Evolutionary conservation across 2,113 vertebrate genomes (phyloP), one percentile per base, ranked within the genome.

Genomic region (Perccottus glenii): DNA sequence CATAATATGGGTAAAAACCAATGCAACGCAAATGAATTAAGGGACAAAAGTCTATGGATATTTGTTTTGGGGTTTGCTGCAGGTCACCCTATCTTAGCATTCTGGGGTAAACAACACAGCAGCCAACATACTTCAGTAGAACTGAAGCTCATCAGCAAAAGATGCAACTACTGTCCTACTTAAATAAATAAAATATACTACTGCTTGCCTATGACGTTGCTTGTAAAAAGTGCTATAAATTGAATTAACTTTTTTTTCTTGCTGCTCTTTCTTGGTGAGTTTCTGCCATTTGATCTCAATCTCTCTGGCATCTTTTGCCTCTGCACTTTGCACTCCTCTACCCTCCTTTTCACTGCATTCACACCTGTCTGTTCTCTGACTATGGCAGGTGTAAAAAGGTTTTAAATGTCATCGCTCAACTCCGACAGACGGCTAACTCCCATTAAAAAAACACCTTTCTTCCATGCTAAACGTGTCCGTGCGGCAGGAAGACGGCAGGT

Each of bases 301-400:
- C 38, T 5, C 15, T 10, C 12, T 9, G 33, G 9, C 32, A 64
- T 46, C 46, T 14, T 15, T 33, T 68, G 51, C 80, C 68, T 72
- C 80, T 70, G 66, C 76, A 75, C 77, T 56, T 65, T 49, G 8
- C 47, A 45, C 51, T 55, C 56, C 15, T 48, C 43, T 5, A 2
- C 16, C 0, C 40, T 40, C 40, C 11, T 52, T 62, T 44, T 49
- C 40, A 2, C 51, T 63, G 60, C 65, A 66, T 73, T 81, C 40
- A 77, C 75, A 77, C 78, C 64, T 83, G 66, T 82, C 44, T 63
- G 44, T 56, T 66, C 57, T 9, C 45, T 44, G 5, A n/a, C 9
- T 1, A 56, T 43, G 44, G 6, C 55, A 83, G 75, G 86, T 79
- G 80, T 69, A 32, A 86, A 85, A 75, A 83, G 62, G 60, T 33